Evolutionary conservation across 2,888 invertebrate genomes (phyloP), one percentile per base, ranked within the genome.

Genomic region (Epicampocera succincta): DNA sequence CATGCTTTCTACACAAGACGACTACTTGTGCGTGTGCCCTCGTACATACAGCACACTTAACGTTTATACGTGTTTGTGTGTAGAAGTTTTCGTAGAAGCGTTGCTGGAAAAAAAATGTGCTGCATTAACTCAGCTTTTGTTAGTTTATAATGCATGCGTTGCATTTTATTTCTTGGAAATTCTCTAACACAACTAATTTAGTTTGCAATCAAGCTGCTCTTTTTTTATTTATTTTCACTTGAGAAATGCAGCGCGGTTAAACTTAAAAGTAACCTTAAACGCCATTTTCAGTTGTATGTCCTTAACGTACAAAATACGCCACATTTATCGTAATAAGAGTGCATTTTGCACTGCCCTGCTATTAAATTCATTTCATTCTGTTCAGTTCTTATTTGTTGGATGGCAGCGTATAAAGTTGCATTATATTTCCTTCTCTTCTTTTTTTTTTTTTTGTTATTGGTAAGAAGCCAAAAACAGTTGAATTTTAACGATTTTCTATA

Each of bases 61-160:
- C 25, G 25, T 25, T 25, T 25, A 25, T 5, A 25, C 5, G 5
- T 25, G 5, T 25, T 3, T 25, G 5, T 5, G 25, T n/a, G 33
- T 12, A 15, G 12, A n/a, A n/a, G n/a, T n/a, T n/a, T n/a, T n/a
- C n/a, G n/a, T n/a, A n/a, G n/a, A n/a, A n/a, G n/a, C n/a, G n/a
- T n/a, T n/a, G n/a, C n/a, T n/a, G n/a, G n/a, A n/a, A n/a, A n/a
- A 72, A 80, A 72, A 81, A 68, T 73, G 76, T 61, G 17, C 56
- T 68, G 68, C 73, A 68, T 76, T 81, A 77, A 73, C 50, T 73
- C 33, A 68, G 72, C 77, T 77, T 82, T 82, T 82, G 74, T 78
- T 72, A 66, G 68, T 74, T 65, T 69, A 78, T 82, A 78, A 78
- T 78, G 82, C 78, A 82, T 71, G 46, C 82, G 74, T 54, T 82